phyloP scores from a whole-genome alignment of 1,140 invertebrate species.

The Dufourea novaeangliae region DNA sequence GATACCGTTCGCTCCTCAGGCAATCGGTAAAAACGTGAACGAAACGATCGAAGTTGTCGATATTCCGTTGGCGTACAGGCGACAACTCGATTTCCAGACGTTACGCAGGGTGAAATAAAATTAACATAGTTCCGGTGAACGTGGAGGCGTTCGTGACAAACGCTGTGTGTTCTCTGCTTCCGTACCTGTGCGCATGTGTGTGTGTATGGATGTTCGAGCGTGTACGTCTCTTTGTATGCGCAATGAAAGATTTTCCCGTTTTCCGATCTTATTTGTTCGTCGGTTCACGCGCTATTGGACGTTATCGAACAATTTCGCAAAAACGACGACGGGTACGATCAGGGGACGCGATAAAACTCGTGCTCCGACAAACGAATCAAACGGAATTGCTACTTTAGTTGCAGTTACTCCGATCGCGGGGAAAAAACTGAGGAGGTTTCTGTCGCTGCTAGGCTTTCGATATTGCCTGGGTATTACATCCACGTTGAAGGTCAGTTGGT shows the following conservation, averaged over 20 bases:
- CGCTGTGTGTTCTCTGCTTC: not conserved
- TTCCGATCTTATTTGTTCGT: not conserved
- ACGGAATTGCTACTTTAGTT: constrained; percentile 16
- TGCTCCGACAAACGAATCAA: constrained; percentile 14
- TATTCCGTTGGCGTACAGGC: not conserved
- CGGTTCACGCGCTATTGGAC: not conserved
- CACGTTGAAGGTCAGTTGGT: not conserved
- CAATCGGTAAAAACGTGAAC: not conserved
- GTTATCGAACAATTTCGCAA: constrained; percentile 24
- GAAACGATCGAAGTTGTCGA: not conserved
- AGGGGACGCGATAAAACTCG: constrained; percentile 18
- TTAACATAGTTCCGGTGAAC: constrained; percentile 8
- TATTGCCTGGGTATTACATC: not conserved
- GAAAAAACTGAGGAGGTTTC: not conserved
- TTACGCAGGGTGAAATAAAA: constrained; percentile 15
- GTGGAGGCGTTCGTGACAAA: not conserved
- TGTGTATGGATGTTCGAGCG: no score
- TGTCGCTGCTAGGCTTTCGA: not conserved
- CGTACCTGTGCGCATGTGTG: no score
- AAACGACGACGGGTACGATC: not conserved
- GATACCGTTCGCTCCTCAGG: not conserved
- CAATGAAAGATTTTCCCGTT: not conserved
- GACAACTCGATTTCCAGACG: constrained; percentile 16
- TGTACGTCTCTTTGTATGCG: no score
- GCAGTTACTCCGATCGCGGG: not conserved